phyloP scores from a whole-genome alignment of 2,888 invertebrate genomes.

The Ectobius pallidus region DNA sequence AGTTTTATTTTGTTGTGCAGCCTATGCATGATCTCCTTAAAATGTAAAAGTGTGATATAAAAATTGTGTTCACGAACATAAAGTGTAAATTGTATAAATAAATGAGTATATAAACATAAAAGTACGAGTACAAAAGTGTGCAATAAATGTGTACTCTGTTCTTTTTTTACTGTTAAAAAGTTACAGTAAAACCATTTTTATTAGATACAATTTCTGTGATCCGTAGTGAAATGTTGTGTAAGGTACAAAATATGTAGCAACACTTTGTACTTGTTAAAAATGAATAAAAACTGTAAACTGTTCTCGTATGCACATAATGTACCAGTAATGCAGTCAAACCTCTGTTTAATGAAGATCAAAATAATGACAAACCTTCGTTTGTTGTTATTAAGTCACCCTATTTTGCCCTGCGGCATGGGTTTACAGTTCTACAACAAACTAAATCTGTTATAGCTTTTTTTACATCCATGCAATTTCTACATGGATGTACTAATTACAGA shows the following conservation, averaged over 20 bases:
- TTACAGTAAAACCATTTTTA: conserved; percentile 8
- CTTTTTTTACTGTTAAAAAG: conserved; percentile 1
- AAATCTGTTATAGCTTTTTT: too few species aligned
- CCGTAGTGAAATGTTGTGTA: not conserved
- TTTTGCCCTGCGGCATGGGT: too few species aligned
- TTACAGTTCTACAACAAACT: too few species aligned
- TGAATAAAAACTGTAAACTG: not conserved
- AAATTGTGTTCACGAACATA: not conserved
- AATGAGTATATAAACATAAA: conserved; percentile 1
- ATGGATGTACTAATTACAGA: too few species aligned
- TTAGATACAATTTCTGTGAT: conserved; percentile 13
- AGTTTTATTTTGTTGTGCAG: conserved; percentile 16
- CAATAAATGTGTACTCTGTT: conserved; percentile 20
- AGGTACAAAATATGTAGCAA: conserved; percentile 12
- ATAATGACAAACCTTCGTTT: too few species aligned
- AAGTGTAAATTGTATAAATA: conserved; percentile 12
- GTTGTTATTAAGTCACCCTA: too few species aligned
- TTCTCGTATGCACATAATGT: too few species aligned
- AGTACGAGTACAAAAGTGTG: conserved; percentile 25
- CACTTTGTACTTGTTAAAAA: conserved; percentile 21
- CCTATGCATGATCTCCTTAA: conserved; percentile 21
- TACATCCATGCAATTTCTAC: too few species aligned
- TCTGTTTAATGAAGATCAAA: too few species aligned
- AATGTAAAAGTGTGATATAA: conserved; percentile 19
- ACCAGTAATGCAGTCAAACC: too few species aligned